Percentiles rank a stretch among this genome's conserved stretches.
These are phyloP conservation scores for Telmatochromis sp. DNA, from an alignment of 2,113 vertebrate species.

Conservation along the genomic window DNA sequence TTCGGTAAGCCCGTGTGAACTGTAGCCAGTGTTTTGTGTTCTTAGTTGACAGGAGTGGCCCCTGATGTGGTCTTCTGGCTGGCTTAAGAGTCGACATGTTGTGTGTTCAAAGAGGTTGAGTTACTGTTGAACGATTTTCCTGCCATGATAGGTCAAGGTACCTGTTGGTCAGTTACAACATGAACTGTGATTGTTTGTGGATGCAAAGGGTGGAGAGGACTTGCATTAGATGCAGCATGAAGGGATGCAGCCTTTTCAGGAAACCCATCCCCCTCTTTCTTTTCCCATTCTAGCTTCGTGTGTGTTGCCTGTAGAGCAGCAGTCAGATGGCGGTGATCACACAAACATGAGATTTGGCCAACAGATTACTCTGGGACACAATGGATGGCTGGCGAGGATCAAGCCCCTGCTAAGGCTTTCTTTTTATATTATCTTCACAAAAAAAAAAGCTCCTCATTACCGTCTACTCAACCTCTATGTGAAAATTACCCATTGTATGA, in stretches of 20 bases:
- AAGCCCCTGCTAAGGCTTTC: neutral
- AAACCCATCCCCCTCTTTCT: constrained; percentile 24
- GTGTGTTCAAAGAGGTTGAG: neutral
- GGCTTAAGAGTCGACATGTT: neutral
- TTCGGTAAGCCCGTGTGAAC: fast-evolving
- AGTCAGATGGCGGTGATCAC: constrained; percentile 44
- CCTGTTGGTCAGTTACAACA: neutral
- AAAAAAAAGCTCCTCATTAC: neutral
- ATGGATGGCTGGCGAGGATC: neutral
- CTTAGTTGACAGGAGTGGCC: neutral
- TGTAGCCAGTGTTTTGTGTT: neutral
- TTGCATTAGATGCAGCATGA: neutral
- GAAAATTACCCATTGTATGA: neutral
- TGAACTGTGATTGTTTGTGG: neutral
- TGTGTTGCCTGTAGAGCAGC: constrained; percentile 19
- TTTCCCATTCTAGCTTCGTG: neutral
- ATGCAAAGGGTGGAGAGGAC: neutral
- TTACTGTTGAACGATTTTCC: neutral
- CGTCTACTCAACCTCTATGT: neutral
- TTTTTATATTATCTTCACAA: constrained; percentile 12
- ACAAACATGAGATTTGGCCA: constrained; percentile 40
- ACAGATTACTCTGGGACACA: constrained; percentile 14
- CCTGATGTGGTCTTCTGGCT: neutral
- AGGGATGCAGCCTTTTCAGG: constrained; percentile 10
- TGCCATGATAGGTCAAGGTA: neutral